Evolutionary conservation across 2,888 invertebrate genomes (phyloP), one percentile per base, ranked within the genome.

Genomic region (Idaea biselata): DNA sequence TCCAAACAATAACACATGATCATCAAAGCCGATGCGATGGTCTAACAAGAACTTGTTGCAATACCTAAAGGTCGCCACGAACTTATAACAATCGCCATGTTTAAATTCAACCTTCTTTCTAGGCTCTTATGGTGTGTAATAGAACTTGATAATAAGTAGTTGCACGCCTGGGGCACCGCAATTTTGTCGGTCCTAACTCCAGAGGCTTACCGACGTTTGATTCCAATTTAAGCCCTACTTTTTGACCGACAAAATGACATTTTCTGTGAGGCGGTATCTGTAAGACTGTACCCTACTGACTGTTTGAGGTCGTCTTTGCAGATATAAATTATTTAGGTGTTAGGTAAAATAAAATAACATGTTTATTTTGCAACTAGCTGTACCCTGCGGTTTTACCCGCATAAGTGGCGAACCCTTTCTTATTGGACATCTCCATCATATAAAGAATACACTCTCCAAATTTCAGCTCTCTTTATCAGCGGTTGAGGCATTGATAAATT

Each of bases 141-240:
- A 18, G 44, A 55, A 14, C 53, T 53, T 53, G 53, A 53, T n/a
- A 16, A 55, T 54, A 55, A n/a, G 16, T 56, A 55, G 16, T 11
- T 60, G 61, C 63, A 59, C 33, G 64, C 71, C 68, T 54, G 63
- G 31, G 68, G 69, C 67, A 44, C 55, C 62, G 64, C 68, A 73
- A 70, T 71, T 68, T 66, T 60, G 57, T 64, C 61, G 64, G 64
- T 60, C 66, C 68, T 62, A 66, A 64, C 62, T 68, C 62, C 58
- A 18, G 14, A 44, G 44, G 65, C 67, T 68, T 65, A 67, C 68
- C 56, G 67, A 64, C 67, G 64, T 72, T 66, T 66, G 69, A 69
- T 72, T 71, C 68, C 71, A 70, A 73, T 73, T 70, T 66, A 69
- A 67, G 64, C 61, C 62, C 58, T 60, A 63, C 66, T 64, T 67